Evolutionary conservation across 2,888 invertebrate species (phyloP).

Genomic region (Lysandra bellargus): DNA sequence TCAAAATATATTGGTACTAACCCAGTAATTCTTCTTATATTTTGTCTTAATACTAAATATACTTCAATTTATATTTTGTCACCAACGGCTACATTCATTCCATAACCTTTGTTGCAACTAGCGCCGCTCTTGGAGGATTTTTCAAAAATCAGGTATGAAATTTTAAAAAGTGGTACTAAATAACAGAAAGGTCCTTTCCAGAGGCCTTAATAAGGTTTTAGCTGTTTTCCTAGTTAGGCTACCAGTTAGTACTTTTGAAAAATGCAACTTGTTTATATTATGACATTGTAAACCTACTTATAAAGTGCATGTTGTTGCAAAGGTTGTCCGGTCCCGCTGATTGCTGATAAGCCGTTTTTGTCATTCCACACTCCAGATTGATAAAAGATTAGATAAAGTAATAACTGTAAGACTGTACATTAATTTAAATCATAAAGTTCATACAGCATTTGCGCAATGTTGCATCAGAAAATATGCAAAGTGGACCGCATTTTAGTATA

Average conservation of each 20-base stretch:
- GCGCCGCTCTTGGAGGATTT: too few species aligned
- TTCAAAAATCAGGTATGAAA: too few species aligned
- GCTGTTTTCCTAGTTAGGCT: too few species aligned
- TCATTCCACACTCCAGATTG: slow-evolving; percentile 13
- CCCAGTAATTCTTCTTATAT: too few species aligned
- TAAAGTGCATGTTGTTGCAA: slow-evolving; percentile 1
- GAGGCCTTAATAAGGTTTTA: too few species aligned
- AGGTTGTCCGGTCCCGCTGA: background rate
- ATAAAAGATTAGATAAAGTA: slow-evolving; percentile 9
- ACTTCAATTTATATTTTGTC: too few species aligned
- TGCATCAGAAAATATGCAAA: slow-evolving; percentile 19
- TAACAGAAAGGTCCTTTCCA: too few species aligned
- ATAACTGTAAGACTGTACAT: slow-evolving; percentile 16
- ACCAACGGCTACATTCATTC: too few species aligned
- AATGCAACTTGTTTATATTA: background rate
- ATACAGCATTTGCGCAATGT: background rate
- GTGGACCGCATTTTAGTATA: background rate
- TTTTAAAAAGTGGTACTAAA: too few species aligned
- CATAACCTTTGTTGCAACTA: too few species aligned
- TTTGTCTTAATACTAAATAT: too few species aligned
- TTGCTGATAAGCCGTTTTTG: slow-evolving; percentile 13
- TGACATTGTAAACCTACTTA: background rate
- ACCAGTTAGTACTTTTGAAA: background rate
- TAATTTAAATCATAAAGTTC: slow-evolving; percentile 21
- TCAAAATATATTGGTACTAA: too few species aligned